Conservation (phyloP, 2,797 vertebrate species). For the Corythornis leucogaster region DNA sequence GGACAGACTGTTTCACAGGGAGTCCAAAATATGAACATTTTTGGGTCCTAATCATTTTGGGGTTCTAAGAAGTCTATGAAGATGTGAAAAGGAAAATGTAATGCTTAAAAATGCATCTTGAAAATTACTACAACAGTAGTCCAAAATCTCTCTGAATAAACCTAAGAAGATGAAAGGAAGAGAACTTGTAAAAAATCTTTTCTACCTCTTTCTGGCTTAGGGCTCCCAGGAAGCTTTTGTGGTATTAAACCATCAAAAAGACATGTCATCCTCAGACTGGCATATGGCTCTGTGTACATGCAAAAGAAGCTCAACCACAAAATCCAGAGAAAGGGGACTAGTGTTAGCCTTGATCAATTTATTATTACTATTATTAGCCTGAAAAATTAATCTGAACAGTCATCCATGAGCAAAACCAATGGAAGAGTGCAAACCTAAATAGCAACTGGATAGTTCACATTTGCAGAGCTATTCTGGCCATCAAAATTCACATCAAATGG, state of each 20-base stretch:
- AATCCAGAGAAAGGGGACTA: background rate
- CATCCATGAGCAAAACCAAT: background rate
- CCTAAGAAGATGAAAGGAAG: background rate
- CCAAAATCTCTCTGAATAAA: background rate
- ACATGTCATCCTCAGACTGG: background rate
- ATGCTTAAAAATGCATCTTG: background rate
- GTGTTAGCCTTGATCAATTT: background rate
- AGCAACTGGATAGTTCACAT: background rate
- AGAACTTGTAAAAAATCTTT: background rate
- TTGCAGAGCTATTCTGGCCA: background rate
- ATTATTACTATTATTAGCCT: too few relatives aligned
- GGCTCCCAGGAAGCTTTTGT: background rate
- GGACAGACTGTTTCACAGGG: background rate
- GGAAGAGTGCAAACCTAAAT: background rate
- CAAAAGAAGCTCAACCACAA: background rate
- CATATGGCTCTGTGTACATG: background rate
- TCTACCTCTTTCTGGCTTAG: background rate
- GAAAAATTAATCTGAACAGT: conserved; percentile 2
- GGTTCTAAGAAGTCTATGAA: background rate
- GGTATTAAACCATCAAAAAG: background rate
- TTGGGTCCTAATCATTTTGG: background rate
- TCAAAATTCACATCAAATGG: background rate
- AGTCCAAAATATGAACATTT: background rate
- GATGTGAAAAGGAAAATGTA: background rate
- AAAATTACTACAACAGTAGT: background rate